Evolutionary conservation across 2,888 invertebrate species (phyloP).

Genomic region (Dysmachus trigonus): DNA sequence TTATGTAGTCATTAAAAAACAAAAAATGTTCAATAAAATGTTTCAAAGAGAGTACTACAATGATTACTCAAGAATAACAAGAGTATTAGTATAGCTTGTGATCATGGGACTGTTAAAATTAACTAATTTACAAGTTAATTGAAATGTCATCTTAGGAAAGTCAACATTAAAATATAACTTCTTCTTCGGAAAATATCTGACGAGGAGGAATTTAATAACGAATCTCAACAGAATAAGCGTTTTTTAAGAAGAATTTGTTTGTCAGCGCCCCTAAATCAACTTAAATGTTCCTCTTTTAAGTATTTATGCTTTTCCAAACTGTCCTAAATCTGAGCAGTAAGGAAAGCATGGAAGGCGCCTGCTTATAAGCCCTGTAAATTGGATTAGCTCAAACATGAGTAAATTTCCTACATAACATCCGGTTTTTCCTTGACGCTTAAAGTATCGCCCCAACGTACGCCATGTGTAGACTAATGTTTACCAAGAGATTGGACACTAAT

Average conservation of each 20-base stretch:
- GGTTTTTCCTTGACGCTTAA: neutral
- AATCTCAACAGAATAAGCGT: neutral
- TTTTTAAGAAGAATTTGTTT: neutral
- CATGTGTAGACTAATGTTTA: neutral
- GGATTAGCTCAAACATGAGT: neutral
- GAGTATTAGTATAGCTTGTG: neutral
- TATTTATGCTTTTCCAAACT: neutral
- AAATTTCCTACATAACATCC: neutral
- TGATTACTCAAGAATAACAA: neutral
- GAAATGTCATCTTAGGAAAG: neutral
- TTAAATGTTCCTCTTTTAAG: neutral
- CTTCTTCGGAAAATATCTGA: neutral
- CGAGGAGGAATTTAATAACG: neutral
- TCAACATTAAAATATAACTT: too few relatives aligned
- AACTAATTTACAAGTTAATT: neutral
- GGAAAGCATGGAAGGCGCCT: neutral
- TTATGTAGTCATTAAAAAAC: neutral
- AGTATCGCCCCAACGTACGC: neutral
- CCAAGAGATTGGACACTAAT: constrained; percentile 1
- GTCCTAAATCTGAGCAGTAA: neutral
- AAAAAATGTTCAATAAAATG: neutral
- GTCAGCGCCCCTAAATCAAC: neutral
- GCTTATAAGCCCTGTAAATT: neutral
- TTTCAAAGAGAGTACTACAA: neutral
- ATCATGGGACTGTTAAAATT: neutral